Evolutionary conservation across 2,113 vertebrate species (phyloP).

Genomic region (Archocentrus centrarchus): DNA sequence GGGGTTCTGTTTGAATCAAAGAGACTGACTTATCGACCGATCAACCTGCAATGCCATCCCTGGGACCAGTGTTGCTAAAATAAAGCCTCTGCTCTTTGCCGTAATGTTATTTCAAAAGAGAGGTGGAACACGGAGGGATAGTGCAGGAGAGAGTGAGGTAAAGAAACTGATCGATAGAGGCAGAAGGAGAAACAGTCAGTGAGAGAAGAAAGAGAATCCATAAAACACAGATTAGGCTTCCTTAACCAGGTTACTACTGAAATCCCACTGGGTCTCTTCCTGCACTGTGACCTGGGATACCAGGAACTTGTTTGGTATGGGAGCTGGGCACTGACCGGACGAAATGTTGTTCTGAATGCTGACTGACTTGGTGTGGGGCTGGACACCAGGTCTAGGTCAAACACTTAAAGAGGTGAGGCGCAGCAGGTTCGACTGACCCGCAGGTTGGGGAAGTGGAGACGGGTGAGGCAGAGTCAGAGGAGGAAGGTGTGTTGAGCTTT

Average conservation of each 20-base stretch:
- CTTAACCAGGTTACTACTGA: conserved; percentile 8
- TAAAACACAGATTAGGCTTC: conserved; percentile 37
- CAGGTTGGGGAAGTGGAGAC: conserved; percentile 13
- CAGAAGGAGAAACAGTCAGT: neutral
- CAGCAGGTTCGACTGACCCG: conserved; percentile 17
- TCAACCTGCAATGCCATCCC: neutral
- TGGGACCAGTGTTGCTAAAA: neutral
- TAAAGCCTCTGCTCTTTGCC: neutral
- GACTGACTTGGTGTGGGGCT: conserved; percentile 6
- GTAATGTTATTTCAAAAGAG: conserved; percentile 5
- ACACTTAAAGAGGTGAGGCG: conserved; percentile 37
- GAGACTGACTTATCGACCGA: neutral
- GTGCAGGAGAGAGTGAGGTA: neutral
- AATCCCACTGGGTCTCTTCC: neutral
- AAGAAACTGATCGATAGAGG: conserved; percentile 28
- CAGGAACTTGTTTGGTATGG: neutral
- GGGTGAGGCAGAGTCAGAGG: conserved; percentile 31
- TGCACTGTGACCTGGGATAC: neutral
- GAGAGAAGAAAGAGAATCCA: conserved; percentile 35
- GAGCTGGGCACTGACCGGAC: neutral
- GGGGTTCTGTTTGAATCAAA: neutral
- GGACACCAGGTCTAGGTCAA: conserved; percentile 44
- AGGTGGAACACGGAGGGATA: neutral
- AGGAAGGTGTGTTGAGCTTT: neutral
- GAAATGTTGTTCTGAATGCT: conserved; percentile 16